Base-by-base conservation (phyloP, 2,888 invertebrate genomes). In the Rhagium mordax region DNA sequence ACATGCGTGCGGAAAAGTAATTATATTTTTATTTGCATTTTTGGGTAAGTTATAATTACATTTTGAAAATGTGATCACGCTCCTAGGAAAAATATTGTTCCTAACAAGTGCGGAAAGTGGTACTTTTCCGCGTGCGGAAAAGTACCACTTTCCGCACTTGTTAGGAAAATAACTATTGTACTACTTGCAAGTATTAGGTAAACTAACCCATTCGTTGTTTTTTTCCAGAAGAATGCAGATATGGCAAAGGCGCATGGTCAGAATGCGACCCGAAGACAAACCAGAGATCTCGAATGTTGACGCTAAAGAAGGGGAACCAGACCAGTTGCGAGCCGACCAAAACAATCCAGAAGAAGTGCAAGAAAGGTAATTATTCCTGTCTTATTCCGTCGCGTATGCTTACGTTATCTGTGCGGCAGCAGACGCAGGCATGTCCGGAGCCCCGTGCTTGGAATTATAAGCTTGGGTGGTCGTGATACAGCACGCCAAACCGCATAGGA, bases 301-400 rank as follows among this genome's bases (percentile, higher is more conserved):
- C 94, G 27, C 89, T 97, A 84, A 96, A 96, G 89, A 95, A 95
- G 86, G 96, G 96, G 48, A 95, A 95, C 86, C 89, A 91, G 51
- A 91, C 92, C 75, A 92, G 91, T 81, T 96, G 96, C 88, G 95
- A 96, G 86, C 92, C 92, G 79, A 93, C 94, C 82, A 96, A 95
- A 89, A 95, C 93, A 75, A 94, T 96, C 82, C 94, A 95, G 88
- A 96, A 96, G 90, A 96, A 96, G 86, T 96, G 96, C 92, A 96
- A 96, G 90, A 96, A 96, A 92, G 95, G 96, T 95, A 89, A 86
- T 64, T 62, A 48, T 62, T 20, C 48, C 10, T 20, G 27, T 21
- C 47, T n/a, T 47, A 55, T 55, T 51, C 7, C 51, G 2, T 3
- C 59, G 27, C 8, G 8, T 6, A n/a, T 33, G 21, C 55, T 24